Evolutionary conservation across 2,797 vertebrate genomes (phyloP), one percentile per base, ranked within the genome.

Genomic region (Gadopsis bispinosus): DNA sequence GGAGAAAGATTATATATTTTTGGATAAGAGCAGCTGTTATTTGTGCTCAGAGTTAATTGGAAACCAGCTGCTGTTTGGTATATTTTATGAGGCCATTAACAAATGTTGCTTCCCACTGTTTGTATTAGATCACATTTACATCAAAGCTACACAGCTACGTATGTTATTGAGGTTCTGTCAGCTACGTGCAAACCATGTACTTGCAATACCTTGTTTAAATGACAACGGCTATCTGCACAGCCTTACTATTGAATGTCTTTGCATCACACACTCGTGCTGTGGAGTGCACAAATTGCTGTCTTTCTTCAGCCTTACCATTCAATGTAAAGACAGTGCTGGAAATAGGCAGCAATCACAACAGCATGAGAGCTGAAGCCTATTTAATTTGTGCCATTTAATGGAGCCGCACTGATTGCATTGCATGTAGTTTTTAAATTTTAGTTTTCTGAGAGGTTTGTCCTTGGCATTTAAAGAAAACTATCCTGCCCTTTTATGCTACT

Each of bases 161-260:
- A 17, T 77, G 20, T 19, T 33, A 0, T 14, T 17, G 67, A 19
- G 29, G 29, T 35, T 59, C 13, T 33, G 11, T 37, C 35, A 47
- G 29, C 29, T 43, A 56, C 47, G 33, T 11, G 29, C 33, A 41
- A 12, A 13, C 17, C 4, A 37, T 33, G 20, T n/a, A 39, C 13
- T 35, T 81, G 37, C 54, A 67, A 75, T 65, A 47, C 12, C 35
- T 73, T 59, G 33, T 48, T 63, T 53, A 69, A 53, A 41, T 58
- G 37, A 39, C 14, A 74, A 14, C 59, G n/a, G 39, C 13, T 35
- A 26, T 63, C 29, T 58, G 29, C 7, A 53, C 22, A 35, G 31
- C 35, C 26, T 29, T 19, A 1, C 16, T 20, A 26, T 3, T 41
- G 1, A 35, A 64, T 45, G 26, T 13, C 41, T 47, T 45, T 37